These are phyloP conservation scores for Brachionus sp. DNA, from an alignment of 1,140 invertebrate genomes.

Conservation along the genomic window DNA sequence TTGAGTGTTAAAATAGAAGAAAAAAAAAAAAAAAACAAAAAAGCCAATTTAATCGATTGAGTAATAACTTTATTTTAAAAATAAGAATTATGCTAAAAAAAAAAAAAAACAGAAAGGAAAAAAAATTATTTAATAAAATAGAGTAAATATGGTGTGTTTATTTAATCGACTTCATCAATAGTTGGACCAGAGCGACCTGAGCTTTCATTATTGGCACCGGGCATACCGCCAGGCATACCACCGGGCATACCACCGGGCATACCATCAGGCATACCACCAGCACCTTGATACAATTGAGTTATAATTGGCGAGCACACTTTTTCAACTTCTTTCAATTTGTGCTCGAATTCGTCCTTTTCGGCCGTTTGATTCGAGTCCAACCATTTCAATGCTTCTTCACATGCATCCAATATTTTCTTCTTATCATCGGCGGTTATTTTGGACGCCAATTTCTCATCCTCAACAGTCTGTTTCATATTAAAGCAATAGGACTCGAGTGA, in stretches of 20 bases:
- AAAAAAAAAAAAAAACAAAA: too few species aligned
- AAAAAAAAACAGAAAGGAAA: too few species aligned
- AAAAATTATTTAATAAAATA: too few species aligned
- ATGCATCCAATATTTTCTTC: conserved; percentile 84
- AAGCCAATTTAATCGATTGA: too few species aligned
- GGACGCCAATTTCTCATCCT: conserved; percentile 90
- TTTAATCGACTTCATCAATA: too few species aligned
- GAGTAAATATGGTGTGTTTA: too few species aligned
- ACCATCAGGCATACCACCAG: conserved; percentile 63
- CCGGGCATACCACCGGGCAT: conserved; percentile 37
- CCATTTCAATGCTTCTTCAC: conserved; percentile 97
- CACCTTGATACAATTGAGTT: conserved; percentile 78
- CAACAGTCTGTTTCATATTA: conserved; percentile 91
- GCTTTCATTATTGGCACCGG: too few species aligned
- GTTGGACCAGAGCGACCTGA: too few species aligned
- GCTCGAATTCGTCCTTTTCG: conserved; percentile 86
- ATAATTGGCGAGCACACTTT: conserved; percentile 94
- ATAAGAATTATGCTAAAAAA: too few species aligned
- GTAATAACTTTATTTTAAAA: too few species aligned
- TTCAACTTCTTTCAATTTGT: conserved; percentile 93
- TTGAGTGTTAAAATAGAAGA: too few species aligned
- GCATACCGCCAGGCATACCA: too few species aligned
- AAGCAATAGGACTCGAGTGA: conserved; percentile 92
- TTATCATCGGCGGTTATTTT: conserved; percentile 88
- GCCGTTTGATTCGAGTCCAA: conserved; percentile 90